Conservation (phyloP, 2,888 invertebrate species). For the Gastracanthus pulcherrimus region DNA sequence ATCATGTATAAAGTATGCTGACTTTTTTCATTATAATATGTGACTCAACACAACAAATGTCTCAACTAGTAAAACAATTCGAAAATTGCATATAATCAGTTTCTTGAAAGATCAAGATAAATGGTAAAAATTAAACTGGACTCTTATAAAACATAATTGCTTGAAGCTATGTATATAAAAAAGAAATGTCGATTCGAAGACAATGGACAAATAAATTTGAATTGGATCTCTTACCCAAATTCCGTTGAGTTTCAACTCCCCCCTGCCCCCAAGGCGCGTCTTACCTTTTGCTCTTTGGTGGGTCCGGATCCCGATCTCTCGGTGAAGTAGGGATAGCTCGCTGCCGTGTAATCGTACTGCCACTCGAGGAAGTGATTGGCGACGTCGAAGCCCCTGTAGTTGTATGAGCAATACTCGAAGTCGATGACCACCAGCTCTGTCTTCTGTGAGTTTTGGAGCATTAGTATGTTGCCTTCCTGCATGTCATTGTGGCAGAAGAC, state of each 20-base stretch:
- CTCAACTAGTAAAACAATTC: slow-evolving; percentile 27
- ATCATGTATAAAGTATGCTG: slow-evolving; percentile 39
- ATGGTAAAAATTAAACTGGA: slow-evolving; percentile 42
- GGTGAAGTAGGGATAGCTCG: slow-evolving; percentile 87
- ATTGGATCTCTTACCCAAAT: slow-evolving; percentile 64
- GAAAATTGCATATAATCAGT: slow-evolving; percentile 32
- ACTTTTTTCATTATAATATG: slow-evolving; percentile 12
- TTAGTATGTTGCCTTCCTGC: slow-evolving; percentile 91
- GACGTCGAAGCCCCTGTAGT: slow-evolving; percentile 94
- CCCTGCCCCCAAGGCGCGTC: slow-evolving; percentile 64
- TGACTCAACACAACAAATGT: slow-evolving; percentile 31
- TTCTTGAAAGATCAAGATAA: slow-evolving; percentile 36
- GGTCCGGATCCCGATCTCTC: slow-evolving; percentile 86
- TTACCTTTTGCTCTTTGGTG: slow-evolving; percentile 88
- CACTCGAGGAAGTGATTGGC: slow-evolving; percentile 97
- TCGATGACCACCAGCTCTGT: slow-evolving; percentile 90
- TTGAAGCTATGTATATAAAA: slow-evolving; percentile 39
- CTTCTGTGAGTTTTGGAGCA: slow-evolving; percentile 79
- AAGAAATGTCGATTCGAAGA: slow-evolving; percentile 45
- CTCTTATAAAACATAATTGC: slow-evolving; percentile 34
- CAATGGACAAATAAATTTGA: slow-evolving; percentile 36
- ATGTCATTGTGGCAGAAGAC: slow-evolving; percentile 97
- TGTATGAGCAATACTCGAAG: slow-evolving; percentile 97
- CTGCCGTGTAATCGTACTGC: slow-evolving; percentile 91
- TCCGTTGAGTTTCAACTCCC: slow-evolving; percentile 56